Conservation (phyloP, 2,797 vertebrate species). For the Myotis vivesi region DNA sequence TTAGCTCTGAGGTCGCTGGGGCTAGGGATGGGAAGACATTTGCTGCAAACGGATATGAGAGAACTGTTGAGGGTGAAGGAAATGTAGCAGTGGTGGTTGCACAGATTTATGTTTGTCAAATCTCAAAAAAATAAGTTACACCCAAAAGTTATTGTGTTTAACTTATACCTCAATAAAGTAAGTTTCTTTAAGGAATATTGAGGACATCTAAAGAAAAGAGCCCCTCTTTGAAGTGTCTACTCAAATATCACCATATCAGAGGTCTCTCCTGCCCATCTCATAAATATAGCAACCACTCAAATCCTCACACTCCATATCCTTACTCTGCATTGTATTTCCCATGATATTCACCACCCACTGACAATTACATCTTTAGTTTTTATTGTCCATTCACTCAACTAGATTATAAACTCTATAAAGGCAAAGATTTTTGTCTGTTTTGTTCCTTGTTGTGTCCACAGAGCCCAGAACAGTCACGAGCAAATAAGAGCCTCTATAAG, state of each 20-base stretch:
- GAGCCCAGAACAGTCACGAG: background rate
- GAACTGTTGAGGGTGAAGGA: background rate
- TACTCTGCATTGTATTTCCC: background rate
- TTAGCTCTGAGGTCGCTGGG: background rate
- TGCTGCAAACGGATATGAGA: background rate
- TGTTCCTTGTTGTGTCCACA: background rate
- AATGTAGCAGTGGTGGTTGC: background rate
- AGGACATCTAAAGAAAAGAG: background rate
- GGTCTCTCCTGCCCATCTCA: background rate
- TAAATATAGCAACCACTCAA: background rate
- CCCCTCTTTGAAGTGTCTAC: background rate
- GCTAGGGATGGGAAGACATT: background rate
- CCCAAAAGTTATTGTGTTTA: too few species aligned
- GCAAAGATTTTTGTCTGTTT: background rate
- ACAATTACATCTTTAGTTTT: background rate
- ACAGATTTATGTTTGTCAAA: background rate
- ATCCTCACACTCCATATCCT: background rate
- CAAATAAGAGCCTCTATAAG: background rate
- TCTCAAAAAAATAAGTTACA: background rate
- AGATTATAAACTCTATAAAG: background rate
- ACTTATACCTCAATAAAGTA: background rate
- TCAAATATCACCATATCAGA: background rate
- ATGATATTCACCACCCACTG: background rate
- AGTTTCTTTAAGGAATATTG: background rate
- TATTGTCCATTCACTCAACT: background rate